Conservation (phyloP, 2,113 vertebrate genomes). For the Crotalus viridis region DNA sequence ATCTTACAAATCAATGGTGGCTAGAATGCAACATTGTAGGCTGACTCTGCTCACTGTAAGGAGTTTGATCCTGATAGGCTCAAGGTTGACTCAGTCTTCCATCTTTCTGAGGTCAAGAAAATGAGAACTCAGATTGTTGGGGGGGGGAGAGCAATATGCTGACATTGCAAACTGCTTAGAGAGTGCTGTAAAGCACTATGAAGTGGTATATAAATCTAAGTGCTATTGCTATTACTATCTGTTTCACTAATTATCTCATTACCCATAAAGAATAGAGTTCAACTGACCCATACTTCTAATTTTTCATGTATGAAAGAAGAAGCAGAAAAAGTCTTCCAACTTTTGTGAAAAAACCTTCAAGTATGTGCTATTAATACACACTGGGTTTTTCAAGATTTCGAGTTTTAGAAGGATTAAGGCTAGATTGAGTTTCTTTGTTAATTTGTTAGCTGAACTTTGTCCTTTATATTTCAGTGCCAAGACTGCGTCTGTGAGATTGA, state of each 20-base stretch:
- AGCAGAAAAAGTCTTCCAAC: not conserved
- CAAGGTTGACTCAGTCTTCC: too few species aligned
- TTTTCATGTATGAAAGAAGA: not conserved
- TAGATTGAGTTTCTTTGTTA: constrained; percentile 35
- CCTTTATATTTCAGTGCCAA: constrained; percentile 2
- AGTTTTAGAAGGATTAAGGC: constrained; percentile 1
- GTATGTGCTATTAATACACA: constrained; percentile 4
- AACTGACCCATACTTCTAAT: constrained; percentile 1
- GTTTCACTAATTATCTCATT: not conserved
- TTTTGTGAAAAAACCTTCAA: constrained; percentile 20
- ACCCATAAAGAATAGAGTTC: constrained; percentile 14
- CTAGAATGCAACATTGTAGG: not conserved
- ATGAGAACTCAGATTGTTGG: too few species aligned
- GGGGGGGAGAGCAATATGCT: not conserved
- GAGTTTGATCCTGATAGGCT: not conserved
- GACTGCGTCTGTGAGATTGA: not conserved
- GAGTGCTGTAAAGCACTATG: not conserved
- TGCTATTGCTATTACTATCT: not conserved
- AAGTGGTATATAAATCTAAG: not conserved
- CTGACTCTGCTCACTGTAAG: not conserved
- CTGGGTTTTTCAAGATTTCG: constrained; percentile 30
- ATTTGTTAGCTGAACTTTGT: constrained; percentile 5
- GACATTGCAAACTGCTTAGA: not conserved
- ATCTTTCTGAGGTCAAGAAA: too few species aligned
- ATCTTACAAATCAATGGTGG: not conserved